Conservation (phyloP, 2,888 invertebrate genomes). For the Thysanoteuthis rhombus region DNA sequence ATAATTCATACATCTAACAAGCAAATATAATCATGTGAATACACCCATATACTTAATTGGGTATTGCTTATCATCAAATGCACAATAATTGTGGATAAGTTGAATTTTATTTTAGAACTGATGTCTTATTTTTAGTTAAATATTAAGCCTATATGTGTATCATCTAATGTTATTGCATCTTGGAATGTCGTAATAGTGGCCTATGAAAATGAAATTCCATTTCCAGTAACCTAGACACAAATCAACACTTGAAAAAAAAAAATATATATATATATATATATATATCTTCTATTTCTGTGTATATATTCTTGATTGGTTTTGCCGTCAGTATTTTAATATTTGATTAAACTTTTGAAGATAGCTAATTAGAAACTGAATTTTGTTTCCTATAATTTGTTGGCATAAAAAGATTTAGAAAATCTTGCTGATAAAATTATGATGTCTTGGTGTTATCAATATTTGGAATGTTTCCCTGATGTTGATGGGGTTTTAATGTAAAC, state of each 20-base stretch:
- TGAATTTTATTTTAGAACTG: no score
- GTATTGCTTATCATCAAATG: no score
- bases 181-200: background rate
- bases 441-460: background rate
- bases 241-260: background rate
- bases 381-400: background rate
- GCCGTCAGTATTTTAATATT: background rate
- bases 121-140: no score
- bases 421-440: background rate
- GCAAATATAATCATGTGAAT: no score
- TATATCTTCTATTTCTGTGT: background rate
- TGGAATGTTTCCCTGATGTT: background rate
- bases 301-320: background rate
- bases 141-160: background rate
- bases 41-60: no score
- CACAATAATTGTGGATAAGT: no score
- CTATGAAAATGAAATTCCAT: background rate
- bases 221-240: background rate
- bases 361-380: background rate
- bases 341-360: background rate
- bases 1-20: no score
- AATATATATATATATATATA: background rate
- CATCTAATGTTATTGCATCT: no score
- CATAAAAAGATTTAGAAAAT: background rate
- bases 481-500: background rate